These are phyloP conservation scores for Gallinago paraguaiae DNA, from an alignment of 2,113 vertebrate species.

Conservation along the genomic window DNA sequence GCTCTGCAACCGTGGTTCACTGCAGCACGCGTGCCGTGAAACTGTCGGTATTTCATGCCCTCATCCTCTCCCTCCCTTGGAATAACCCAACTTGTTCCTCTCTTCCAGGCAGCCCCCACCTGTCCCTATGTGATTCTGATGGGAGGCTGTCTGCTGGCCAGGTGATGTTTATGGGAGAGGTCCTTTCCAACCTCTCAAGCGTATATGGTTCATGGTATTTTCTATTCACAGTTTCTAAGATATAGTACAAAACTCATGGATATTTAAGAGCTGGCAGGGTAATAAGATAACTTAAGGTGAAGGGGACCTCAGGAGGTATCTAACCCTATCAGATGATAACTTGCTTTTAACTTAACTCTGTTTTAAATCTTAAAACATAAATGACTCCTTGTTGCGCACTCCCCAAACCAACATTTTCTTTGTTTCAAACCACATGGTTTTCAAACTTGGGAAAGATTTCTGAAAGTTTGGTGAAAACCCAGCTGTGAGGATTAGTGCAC, in stretches of 20 bases:
- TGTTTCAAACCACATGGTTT: neutral
- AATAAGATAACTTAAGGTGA: neutral
- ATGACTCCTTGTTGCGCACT: fast-evolving
- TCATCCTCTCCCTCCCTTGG: neutral
- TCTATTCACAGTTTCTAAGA: neutral
- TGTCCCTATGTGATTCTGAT: neutral
- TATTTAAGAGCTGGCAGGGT: neutral
- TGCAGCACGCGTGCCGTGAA: neutral
- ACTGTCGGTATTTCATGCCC: neutral
- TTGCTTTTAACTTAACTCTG: neutral
- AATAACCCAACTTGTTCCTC: neutral
- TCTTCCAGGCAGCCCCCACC: neutral
- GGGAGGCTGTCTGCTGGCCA: neutral
- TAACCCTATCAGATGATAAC: neutral
- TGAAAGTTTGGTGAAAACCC: neutral
- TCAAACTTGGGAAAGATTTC: neutral
- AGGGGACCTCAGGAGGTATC: neutral
- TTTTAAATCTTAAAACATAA: neutral
- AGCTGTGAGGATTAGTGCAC: neutral
- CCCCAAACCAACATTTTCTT: neutral
- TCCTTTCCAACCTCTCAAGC: neutral
- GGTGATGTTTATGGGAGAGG: neutral
- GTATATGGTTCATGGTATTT: neutral
- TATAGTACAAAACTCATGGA: neutral
- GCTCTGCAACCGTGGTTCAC: fast-evolving